Conservation (phyloP, 2,888 invertebrate genomes). For the Tiliacea aurago region DNA sequence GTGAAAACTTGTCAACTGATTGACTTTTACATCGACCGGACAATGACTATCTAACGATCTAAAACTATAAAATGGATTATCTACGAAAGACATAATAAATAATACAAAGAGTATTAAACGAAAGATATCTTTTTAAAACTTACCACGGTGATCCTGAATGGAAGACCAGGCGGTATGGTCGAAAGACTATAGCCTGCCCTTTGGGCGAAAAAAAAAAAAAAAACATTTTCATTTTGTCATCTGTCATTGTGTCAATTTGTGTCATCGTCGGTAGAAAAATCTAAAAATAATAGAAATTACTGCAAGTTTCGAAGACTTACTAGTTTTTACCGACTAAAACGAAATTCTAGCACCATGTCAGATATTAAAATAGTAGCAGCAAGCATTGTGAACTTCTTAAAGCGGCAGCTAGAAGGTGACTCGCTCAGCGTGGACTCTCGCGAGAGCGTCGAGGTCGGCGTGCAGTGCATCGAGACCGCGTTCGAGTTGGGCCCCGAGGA, state of each 20-base stretch:
- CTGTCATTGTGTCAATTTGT: constrained; percentile 65
- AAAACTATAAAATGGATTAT: no score
- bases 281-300: constrained; percentile 73
- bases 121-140: no score
- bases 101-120: no score
- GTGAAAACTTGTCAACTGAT: no score
- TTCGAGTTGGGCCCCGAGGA: constrained; percentile 93
- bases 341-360: constrained; percentile 74
- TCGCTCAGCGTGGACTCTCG: constrained; percentile 85
- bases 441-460: constrained; percentile 97
- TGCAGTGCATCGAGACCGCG: constrained; percentile 98
- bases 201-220: no score
- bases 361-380: constrained; percentile 87
- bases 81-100: no score
- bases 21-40: no score
- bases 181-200: no score
- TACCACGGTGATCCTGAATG: no score
- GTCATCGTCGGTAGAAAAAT: constrained; percentile 63
- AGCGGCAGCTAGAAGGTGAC: constrained; percentile 89
- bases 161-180: no score
- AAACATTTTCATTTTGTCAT: constrained; percentile 65
- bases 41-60: no score
- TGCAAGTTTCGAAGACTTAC: constrained; percentile 42
- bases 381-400: constrained; percentile 90
- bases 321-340: constrained; percentile 24